Evolutionary conservation across 2,888 invertebrate species (phyloP).

Genomic region (Cenopis cana): DNA sequence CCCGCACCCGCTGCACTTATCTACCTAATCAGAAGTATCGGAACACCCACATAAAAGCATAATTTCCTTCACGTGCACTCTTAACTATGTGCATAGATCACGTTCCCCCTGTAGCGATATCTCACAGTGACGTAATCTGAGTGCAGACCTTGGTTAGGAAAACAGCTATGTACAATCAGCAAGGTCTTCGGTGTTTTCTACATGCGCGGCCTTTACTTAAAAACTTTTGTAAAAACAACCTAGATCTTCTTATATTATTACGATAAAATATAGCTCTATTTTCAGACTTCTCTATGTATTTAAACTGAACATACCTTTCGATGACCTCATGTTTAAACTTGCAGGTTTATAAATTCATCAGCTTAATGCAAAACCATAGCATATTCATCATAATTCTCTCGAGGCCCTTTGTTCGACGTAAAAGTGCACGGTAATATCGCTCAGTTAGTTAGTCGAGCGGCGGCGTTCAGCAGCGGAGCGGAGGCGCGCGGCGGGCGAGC

Average conservation of each 20-base stretch:
- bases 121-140: constrained; percentile 66
- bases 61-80: not conserved
- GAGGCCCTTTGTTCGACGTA: constrained; percentile 60
- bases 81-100: constrained; percentile 52
- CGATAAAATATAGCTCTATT: not conserved
- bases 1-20: not conserved
- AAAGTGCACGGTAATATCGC: constrained; percentile 54
- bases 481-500: constrained; percentile 57
- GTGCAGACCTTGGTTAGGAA: constrained; percentile 77
- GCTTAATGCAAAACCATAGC: constrained; percentile 22
- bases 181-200: constrained; percentile 74
- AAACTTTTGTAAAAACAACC: not conserved
- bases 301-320: not conserved
- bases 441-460: not conserved
- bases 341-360: constrained; percentile 4
- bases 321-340: not conserved
- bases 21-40: not conserved
- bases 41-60: not conserved
- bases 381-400: constrained; percentile 56
- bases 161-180: constrained; percentile 79
- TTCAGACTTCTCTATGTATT: not conserved
- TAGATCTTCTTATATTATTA: not conserved
- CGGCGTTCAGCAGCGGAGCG: constrained; percentile 46
- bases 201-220: constrained; percentile 57
- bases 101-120: constrained; percentile 69